Base-by-base conservation (phyloP, 2,888 invertebrate species). In the Chesias legatella region DNA sequence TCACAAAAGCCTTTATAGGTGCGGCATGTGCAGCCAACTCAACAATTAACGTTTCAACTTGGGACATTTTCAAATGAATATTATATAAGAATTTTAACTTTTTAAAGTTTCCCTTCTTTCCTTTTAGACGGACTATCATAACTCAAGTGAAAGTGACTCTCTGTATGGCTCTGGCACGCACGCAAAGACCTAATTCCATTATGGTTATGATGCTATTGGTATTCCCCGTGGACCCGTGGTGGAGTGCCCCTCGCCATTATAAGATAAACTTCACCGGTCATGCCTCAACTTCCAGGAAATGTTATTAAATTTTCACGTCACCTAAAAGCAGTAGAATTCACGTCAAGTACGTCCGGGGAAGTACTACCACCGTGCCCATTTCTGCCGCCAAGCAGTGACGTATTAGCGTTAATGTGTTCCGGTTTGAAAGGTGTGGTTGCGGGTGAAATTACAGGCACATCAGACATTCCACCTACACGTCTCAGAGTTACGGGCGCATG, bases 151-250 rank as follows among this genome's bases (percentile, higher is more conserved):
- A 80, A 79, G 79, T 71, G 58, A 49, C 37, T 48, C 51, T 59
- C 48, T 60, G 63, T 69, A 66, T 65, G 67, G 51, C 47, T 52
- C 44, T 46, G 49, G 51, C 56, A 61, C 59, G 60, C 63, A 60
- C 58, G 59, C 60, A 57, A 60, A 55, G 60, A 57, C 60, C 67
- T 65, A 67, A 60, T 62, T 60, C 64, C 73, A 73, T 77, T 72
- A 72, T 65, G 68, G 61, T 73, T 73, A 68, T 67, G 63, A 62
- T 55, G 63, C 61, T 69, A 78, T 78, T 79, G 71, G 60, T 72
- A 78, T 79, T 77, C 79, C 60, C 61, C 35, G 44, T 59, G 57
- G 68, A 51, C 57, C 50, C 60, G n/a, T 52, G 61, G 67, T 52
- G 51, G 56, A 69, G 62, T 67, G 63, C 61, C 57, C 56, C 56